phyloP scores from a whole-genome alignment of 2,888 invertebrate species.

The Hypena proboscidalis region DNA sequence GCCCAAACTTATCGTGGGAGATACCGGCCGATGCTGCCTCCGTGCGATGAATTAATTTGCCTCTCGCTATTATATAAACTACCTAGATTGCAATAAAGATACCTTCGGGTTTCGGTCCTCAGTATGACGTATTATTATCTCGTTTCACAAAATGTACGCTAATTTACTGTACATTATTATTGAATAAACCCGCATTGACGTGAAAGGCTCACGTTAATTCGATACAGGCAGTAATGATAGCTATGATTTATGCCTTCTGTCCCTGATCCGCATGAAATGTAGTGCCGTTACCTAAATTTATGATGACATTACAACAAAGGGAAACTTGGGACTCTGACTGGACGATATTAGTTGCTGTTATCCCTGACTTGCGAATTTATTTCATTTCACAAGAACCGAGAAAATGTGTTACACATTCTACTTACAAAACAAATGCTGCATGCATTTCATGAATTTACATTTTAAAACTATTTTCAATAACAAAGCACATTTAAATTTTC shows the following conservation, averaged over 20 bases:
- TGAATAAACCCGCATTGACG: slow-evolving; percentile 41
- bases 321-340: slow-evolving; percentile 44
- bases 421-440: too few relatives aligned
- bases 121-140: slow-evolving; percentile 51
- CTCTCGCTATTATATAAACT: slow-evolving; percentile 69
- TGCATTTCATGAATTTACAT: too few relatives aligned
- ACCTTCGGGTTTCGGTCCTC: slow-evolving; percentile 53
- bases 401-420: slow-evolving; percentile 1
- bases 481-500: slow-evolving; percentile 1
- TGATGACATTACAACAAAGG: slow-evolving; percentile 56
- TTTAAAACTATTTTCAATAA: too few relatives aligned
- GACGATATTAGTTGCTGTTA: slow-evolving; percentile 23
- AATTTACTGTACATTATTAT: slow-evolving; percentile 61
- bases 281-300: slow-evolving; percentile 56
- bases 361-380: slow-evolving; percentile 12
- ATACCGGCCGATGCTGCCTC: slow-evolving; percentile 58
- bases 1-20: slow-evolving; percentile 69
- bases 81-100: slow-evolving; percentile 80
- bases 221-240: slow-evolving; percentile 41
- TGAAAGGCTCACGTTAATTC: slow-evolving; percentile 28
- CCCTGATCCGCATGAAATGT: slow-evolving; percentile 54
- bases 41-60: slow-evolving; percentile 81
- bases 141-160: slow-evolving; percentile 54
- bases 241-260: slow-evolving; percentile 49
- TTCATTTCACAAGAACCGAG: background rate